Conservation (phyloP, 2,797 vertebrate genomes). For the Microctenopoma stevenorrisi region DNA sequence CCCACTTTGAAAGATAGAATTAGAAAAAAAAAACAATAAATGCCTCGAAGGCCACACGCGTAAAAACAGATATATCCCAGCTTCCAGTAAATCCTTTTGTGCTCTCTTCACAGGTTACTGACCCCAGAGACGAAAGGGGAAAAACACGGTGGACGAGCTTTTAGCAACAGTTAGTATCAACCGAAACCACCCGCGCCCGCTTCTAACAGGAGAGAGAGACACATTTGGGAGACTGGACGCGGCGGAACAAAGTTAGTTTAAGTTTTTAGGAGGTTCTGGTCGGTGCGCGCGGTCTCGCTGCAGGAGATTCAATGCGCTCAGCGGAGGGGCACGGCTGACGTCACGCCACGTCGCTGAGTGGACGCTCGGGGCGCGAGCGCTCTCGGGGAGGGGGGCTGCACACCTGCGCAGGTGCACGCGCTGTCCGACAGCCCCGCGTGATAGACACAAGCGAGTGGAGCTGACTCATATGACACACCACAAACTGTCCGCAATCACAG, state of each 20-base stretch:
- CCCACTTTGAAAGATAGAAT: not conserved
- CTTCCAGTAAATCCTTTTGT: constrained; percentile 48
- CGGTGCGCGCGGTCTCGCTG: constrained; percentile 17
- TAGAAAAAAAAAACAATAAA: not conserved
- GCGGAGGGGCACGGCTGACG: constrained; percentile 58
- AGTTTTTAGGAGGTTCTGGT: constrained; percentile 30
- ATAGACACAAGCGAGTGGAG: too few relatives aligned
- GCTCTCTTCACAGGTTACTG: constrained; percentile 74
- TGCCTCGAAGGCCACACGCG: not conserved
- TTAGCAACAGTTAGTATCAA: constrained; percentile 41
- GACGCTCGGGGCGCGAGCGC: constrained; percentile 31
- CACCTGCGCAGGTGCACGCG: constrained; percentile 44
- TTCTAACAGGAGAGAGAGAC: constrained; percentile 40
- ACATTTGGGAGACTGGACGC: constrained; percentile 54
- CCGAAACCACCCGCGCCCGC: constrained; percentile 63
- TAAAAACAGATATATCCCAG: constrained; percentile 37
- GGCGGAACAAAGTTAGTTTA: constrained; percentile 8
- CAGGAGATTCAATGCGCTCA: constrained; percentile 15
- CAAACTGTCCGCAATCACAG: not conserved
- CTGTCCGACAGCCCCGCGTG: not conserved
- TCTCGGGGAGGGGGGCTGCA: not conserved
- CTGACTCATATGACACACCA: not conserved
- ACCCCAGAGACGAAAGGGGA: constrained; percentile 42
- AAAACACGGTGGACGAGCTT: not conserved
- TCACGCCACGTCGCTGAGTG: constrained; percentile 32